Conservation (phyloP, 1,140 invertebrate genomes). For the Mercenaria mercenaria region DNA sequence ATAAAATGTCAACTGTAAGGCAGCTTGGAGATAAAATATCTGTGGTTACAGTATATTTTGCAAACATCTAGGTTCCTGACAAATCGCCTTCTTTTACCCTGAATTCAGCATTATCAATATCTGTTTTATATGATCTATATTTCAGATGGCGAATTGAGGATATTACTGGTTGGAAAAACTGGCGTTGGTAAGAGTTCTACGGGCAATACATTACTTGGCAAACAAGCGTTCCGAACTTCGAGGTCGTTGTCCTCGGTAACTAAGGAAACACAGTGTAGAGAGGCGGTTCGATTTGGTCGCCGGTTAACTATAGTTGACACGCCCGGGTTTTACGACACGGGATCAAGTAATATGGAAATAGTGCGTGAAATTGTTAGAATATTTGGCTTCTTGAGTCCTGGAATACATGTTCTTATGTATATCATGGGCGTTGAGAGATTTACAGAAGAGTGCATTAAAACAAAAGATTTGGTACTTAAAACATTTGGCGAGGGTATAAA, state of each 20-base stretch:
- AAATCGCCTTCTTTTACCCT: too few relatives aligned
- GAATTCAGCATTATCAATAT: too few relatives aligned
- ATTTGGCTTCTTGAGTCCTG: constrained; percentile 5
- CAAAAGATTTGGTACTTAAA: not conserved
- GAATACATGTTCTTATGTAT: constrained; percentile 33
- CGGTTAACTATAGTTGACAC: constrained; percentile 21
- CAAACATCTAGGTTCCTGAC: too few relatives aligned
- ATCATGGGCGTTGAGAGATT: not conserved
- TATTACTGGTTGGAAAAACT: constrained; percentile 56
- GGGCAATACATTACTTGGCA: constrained; percentile 58
- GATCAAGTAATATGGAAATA: not conserved
- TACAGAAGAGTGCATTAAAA: constrained; percentile 21
- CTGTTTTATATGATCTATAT: too few relatives aligned
- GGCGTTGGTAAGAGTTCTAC: constrained; percentile 64
- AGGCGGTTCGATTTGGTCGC: not conserved
- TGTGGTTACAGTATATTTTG: too few relatives aligned
- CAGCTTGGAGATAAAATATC: too few relatives aligned
- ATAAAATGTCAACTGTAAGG: too few relatives aligned
- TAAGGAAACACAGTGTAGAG: not conserved
- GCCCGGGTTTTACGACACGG: constrained; percentile 45
- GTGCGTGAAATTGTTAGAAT: not conserved
- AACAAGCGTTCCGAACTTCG: not conserved
- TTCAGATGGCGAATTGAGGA: constrained; percentile 30
- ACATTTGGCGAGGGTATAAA: constrained; percentile 21
- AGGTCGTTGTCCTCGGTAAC: constrained; percentile 4